A percentile compares a stretch with the other conserved stretches of the same genome.
phyloP scores from a whole-genome alignment of 2,888 invertebrate genomes.

The Mactromeris polynyma region DNA sequence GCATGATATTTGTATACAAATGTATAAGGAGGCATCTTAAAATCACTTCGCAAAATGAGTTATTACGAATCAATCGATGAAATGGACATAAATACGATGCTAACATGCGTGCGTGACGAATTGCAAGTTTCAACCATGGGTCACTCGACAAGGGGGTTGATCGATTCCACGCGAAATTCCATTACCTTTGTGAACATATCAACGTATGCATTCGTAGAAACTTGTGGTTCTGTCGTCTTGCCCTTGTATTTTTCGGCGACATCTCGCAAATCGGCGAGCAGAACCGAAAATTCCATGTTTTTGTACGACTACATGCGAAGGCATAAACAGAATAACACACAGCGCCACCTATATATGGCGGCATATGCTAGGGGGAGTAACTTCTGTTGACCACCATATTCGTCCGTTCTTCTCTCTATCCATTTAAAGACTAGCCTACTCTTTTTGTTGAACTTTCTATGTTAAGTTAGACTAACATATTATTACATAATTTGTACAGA shows the following conservation, averaged over 20 bases:
- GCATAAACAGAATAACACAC: constrained; percentile 74
- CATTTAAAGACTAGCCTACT: background rate
- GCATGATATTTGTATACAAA: background rate
- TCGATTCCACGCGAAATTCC: constrained; percentile 50
- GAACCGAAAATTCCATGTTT: constrained; percentile 79
- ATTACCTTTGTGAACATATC: constrained; percentile 78
- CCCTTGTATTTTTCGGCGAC: constrained; percentile 78
- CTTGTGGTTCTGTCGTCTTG: constrained; percentile 71
- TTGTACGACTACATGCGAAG: constrained; percentile 71
- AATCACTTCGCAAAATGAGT: background rate
- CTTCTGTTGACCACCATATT: constrained; percentile 32
- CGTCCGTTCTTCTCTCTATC: constrained; percentile 46
- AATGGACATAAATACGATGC: background rate
- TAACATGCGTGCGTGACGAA: constrained; percentile 75
- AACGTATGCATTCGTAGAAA: constrained; percentile 74
- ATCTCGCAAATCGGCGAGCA: constrained; percentile 78
- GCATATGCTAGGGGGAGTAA: constrained; percentile 45
- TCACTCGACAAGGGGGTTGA: constrained; percentile 63
- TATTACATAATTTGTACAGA: too few relatives aligned
- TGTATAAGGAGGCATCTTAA: background rate
- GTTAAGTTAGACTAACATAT: too few relatives aligned
- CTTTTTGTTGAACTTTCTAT: too few relatives aligned
- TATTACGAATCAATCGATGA: background rate
- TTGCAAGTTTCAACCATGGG: constrained; percentile 68
- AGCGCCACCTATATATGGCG: constrained; percentile 54